phyloP scores from a whole-genome alignment of 2,797 vertebrate species.

The Manis javanica region DNA sequence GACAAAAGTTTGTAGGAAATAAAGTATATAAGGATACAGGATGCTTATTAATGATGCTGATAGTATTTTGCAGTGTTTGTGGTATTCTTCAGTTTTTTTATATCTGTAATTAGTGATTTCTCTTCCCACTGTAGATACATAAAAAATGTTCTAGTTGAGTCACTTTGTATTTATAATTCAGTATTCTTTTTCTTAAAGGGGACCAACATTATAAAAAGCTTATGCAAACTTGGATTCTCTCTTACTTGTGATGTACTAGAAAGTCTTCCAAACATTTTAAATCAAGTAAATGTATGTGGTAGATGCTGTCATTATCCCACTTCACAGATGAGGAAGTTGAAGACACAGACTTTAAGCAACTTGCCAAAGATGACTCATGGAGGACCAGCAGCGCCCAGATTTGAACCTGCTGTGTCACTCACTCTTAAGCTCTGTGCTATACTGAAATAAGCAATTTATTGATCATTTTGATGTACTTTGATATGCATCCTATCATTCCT shows the following conservation, averaged over 20 bases:
- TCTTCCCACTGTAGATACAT: not conserved
- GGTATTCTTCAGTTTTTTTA: not conserved
- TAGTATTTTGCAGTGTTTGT: not conserved
- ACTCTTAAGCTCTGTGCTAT: not conserved
- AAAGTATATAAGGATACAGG: not conserved
- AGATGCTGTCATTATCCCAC: not conserved
- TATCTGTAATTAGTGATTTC: not conserved
- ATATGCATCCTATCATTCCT: not conserved
- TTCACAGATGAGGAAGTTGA: not conserved
- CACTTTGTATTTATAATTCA: not conserved
- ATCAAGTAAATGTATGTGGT: not conserved
- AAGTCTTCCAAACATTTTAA: not conserved
- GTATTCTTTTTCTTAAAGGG: not conserved
- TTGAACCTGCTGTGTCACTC: rapidly evolving
- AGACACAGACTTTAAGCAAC: not conserved
- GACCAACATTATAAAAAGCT: not conserved
- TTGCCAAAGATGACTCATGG: not conserved
- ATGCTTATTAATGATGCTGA: not conserved
- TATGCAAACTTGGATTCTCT: not conserved
- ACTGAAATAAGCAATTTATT: not conserved
- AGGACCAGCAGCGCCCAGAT: not conserved
- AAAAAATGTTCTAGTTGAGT: not conserved
- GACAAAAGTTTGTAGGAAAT: not conserved
- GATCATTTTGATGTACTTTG: not conserved
- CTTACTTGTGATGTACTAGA: not conserved